Percentiles rank a stretch among this genome's conserved stretches.
Conservation (phyloP, 1,140 invertebrate species). For the Orchestia grillus region DNA sequence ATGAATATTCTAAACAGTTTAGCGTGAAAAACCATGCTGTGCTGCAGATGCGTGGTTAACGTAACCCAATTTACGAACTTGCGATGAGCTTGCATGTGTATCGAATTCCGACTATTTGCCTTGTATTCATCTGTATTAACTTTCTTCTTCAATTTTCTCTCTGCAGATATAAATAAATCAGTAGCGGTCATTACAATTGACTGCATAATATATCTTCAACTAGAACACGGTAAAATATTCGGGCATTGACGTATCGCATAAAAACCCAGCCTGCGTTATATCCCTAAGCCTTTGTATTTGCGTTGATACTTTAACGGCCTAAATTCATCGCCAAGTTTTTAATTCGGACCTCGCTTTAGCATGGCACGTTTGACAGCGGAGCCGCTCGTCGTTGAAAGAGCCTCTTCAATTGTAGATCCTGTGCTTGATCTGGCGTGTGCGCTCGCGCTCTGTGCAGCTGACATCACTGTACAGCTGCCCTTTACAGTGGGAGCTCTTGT, state of each 20-base stretch:
- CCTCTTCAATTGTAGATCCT: background rate
- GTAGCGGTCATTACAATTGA: background rate
- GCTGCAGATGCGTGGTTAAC: too few relatives aligned
- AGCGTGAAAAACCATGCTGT: too few relatives aligned
- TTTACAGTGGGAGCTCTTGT: background rate
- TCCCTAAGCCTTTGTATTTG: background rate
- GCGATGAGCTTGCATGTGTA: too few relatives aligned
- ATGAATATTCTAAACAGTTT: too few relatives aligned
- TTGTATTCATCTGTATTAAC: too few relatives aligned
- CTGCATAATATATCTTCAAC: background rate
- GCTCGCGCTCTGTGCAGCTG: background rate
- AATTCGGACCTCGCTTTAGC: background rate
- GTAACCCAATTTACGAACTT: too few relatives aligned
- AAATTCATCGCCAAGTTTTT: background rate
- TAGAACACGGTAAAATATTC: background rate
- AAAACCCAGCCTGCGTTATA: background rate
- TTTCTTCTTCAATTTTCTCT: too few relatives aligned
- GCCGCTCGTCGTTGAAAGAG: background rate
- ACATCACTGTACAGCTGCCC: too few relatives aligned
- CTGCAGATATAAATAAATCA: too few relatives aligned
- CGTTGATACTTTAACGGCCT: background rate
- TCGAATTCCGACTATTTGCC: too few relatives aligned
- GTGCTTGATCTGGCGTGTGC: background rate
- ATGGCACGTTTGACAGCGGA: background rate
- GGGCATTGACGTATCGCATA: background rate